Conservation (phyloP, 2,113 vertebrate species). For the Neogobius melanostomus region DNA sequence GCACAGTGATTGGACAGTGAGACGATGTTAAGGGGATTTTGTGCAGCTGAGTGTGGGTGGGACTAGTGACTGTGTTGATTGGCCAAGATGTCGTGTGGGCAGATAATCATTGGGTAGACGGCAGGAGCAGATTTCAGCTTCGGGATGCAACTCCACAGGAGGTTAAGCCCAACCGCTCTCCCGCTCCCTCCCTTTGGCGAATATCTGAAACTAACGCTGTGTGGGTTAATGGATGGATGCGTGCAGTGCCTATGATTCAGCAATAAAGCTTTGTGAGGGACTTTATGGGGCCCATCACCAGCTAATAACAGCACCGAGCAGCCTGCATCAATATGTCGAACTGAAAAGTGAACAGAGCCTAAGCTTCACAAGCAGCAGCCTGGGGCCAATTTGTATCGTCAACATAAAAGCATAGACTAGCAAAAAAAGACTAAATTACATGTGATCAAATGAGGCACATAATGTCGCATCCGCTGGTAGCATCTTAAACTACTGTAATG, state of each 20-base stretch:
- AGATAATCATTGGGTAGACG: slow-evolving; percentile 64
- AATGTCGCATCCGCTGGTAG: no score
- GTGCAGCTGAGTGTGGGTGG: slow-evolving; percentile 30
- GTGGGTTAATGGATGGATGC: slow-evolving; percentile 36
- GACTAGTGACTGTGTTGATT: slow-evolving; percentile 46
- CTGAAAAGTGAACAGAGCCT: slow-evolving; percentile 16
- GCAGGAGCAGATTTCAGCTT: slow-evolving; percentile 57
- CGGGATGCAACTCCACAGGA: slow-evolving; percentile 55
- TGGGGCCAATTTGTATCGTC: no score
- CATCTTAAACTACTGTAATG: no score
- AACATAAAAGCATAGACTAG: no score
- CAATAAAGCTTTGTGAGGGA: slow-evolving; percentile 20
- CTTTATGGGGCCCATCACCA: slow-evolving; percentile 31
- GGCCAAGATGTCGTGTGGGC: slow-evolving; percentile 48
- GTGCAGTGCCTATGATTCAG: slow-evolving; percentile 39
- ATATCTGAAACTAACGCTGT: neutral
- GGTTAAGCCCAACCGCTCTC: slow-evolving; percentile 25
- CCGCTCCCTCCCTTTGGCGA: slow-evolving; percentile 1
- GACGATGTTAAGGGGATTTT: slow-evolving; percentile 32
- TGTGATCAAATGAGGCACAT: no score
- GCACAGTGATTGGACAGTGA: slow-evolving; percentile 39
- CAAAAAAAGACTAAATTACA: no score
- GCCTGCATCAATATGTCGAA: slow-evolving; percentile 20
- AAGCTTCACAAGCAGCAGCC: slow-evolving; percentile 1
- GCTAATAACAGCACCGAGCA: slow-evolving; percentile 62